Evolutionary conservation across 2,797 vertebrate species (phyloP), one percentile per base, ranked within the genome.

Genomic region (Hybognathus amarus): DNA sequence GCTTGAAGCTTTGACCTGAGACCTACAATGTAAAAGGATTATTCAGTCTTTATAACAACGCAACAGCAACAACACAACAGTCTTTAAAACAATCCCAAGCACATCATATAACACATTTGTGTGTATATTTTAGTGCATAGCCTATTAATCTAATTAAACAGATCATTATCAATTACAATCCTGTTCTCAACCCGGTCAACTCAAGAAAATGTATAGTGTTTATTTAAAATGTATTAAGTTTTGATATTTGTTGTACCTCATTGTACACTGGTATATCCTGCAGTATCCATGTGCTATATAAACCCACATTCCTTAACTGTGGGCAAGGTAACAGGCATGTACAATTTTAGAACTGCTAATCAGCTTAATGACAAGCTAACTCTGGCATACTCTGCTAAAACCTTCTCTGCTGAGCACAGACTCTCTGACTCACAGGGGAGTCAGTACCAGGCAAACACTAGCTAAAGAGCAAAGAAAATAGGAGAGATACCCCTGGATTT

Each of bases 1-100:
- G 88, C 77, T 85, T 91, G 92, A 11, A 88, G 89, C 90, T 94
- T 95, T 75, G 91, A 83, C 74, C 94, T 93, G 69, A 90, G 84
- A 83, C 91, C 95, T 95, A 68, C 54, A 83, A 92, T 89, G 66
- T 67, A 84, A 15, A 64, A 69, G 2, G 12, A 40, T 69, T 70
- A 77, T 20, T 74, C 30, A 22, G 59, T 73, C 70, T 50, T 77
- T 52, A 67, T 40, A 9, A 54, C 18, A 36, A 38, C 17, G n/a
- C 40, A 81, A n/a, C n/a, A n/a, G n/a, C n/a, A n/a, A n/a, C n/a
- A n/a, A n/a, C n/a, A n/a, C n/a, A n/a, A n/a, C 30, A 22, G 59
- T 73, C 70, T 50, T 77, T 52, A 67, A 33, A 9, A 54, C 18
- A 36, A 61, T 33, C 33, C 47, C 27, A 50, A 30, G 70, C 8